phyloP scores from a whole-genome alignment of 2,113 vertebrate genomes.

The Stegastes partitus region DNA sequence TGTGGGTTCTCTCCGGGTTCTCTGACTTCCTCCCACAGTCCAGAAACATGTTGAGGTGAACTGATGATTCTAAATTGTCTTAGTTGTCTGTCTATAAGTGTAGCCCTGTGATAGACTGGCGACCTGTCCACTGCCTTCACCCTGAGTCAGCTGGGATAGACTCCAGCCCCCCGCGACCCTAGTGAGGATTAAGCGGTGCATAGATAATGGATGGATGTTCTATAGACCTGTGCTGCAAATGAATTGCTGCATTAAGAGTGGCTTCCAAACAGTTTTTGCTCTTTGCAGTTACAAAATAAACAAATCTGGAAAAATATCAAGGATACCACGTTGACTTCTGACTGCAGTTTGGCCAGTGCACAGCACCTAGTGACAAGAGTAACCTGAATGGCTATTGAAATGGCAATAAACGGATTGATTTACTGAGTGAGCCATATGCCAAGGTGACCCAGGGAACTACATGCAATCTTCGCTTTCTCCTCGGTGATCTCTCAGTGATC shows the following conservation, averaged over 20 bases:
- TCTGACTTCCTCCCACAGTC: no score
- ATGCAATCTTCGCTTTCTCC: constrained; percentile 50
- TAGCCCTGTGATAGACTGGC: no score
- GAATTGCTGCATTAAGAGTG: not conserved
- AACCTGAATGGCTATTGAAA: constrained; percentile 65
- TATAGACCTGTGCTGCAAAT: no score
- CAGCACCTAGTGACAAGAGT: constrained; percentile 45
- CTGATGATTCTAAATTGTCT: no score
- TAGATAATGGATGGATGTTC: no score
- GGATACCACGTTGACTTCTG: constrained; percentile 7
- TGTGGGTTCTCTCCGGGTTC: no score
- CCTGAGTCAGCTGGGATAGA: no score
- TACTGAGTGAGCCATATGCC: constrained; percentile 51
- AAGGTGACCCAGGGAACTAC: constrained; percentile 79
- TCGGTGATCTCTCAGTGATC: constrained; percentile 49
- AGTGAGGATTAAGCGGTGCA: no score
- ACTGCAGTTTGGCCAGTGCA: constrained; percentile 19
- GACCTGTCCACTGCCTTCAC: no score
- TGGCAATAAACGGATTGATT: constrained; percentile 76
- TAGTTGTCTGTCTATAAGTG: no score
- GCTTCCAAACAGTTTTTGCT: not conserved
- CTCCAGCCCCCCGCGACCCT: no score
- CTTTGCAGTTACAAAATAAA: constrained; percentile 15
- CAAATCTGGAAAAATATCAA: constrained; percentile 19
- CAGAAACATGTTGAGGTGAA: no score